These are phyloP conservation scores for Eupithecia vulgata DNA, from an alignment of 2,888 invertebrate species.

Conservation along the genomic window DNA sequence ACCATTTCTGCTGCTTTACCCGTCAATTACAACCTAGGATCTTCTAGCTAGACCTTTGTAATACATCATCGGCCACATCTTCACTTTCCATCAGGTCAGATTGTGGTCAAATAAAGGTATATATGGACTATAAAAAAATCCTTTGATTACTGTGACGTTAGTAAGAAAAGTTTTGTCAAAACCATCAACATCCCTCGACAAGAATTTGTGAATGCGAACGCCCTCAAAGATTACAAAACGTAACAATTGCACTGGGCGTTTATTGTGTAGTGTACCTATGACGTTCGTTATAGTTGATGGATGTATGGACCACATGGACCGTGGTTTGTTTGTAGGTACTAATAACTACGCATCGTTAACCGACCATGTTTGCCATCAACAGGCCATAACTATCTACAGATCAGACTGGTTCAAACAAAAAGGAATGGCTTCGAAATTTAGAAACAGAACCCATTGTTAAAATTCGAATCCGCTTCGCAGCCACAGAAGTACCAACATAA, in stretches of 20 bases:
- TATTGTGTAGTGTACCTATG: background rate
- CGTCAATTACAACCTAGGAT: no score
- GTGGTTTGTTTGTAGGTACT: background rate
- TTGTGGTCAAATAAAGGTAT: no score
- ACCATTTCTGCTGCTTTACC: no score
- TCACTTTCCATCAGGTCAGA: no score
- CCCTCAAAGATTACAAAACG: background rate
- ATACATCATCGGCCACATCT: no score
- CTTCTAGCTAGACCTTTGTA: no score
- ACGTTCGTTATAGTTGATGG: background rate
- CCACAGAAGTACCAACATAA: slow-evolving; percentile 4
- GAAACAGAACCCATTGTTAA: background rate
- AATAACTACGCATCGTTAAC: background rate
- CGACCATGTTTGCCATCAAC: background rate
- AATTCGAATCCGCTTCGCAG: slow-evolving; percentile 2
- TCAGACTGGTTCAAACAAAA: background rate
- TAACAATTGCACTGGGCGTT: background rate
- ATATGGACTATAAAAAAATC: no score
- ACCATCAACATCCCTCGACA: background rate
- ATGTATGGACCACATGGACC: background rate
- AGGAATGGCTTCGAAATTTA: background rate
- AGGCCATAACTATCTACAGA: background rate
- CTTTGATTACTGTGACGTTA: no score
- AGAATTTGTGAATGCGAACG: background rate
- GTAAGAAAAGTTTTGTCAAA: no score